Evolutionary conservation across 1,140 invertebrate genomes (phyloP).

Genomic region (Conopomorpha cramerella): DNA sequence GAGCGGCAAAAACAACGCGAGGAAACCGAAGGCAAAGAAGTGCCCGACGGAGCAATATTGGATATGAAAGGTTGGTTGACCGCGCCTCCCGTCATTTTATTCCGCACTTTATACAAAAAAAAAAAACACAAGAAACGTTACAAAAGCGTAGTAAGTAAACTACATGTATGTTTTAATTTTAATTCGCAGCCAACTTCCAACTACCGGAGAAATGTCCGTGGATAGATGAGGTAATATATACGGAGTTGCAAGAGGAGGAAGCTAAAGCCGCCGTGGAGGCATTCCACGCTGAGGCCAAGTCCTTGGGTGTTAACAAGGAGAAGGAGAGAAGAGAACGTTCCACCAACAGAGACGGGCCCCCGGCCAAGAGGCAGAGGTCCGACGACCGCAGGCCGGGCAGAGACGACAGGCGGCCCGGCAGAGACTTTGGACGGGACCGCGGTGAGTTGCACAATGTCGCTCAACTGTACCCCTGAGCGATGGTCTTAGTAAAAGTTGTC

Average conservation of each 20-base stretch:
- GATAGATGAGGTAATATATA: conserved; percentile 74
- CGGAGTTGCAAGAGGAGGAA: conserved; percentile 72
- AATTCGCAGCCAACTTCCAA: conserved; percentile 56
- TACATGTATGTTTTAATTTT: background rate
- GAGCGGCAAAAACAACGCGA: conserved; percentile 75
- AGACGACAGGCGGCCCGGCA: conserved; percentile 11
- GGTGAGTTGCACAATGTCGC: too few species aligned
- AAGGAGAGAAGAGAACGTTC: conserved; percentile 27
- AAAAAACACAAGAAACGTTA: background rate
- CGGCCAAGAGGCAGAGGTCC: conserved; percentile 24
- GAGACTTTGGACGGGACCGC: conserved; percentile 19
- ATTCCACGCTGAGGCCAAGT: conserved; percentile 80
- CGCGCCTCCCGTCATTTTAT: conserved; percentile 4
- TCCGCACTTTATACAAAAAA: background rate
- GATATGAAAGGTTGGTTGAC: conserved; percentile 89
- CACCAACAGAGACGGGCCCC: conserved; percentile 19
- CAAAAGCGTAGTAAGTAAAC: background rate
- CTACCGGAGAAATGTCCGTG: conserved; percentile 61
- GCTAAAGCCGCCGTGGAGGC: conserved; percentile 72
- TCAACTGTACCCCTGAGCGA: too few species aligned
- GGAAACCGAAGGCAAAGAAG: conserved; percentile 86
- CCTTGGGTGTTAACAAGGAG: conserved; percentile 48
- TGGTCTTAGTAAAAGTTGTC: too few species aligned
- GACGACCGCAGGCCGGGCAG: conserved; percentile 11
- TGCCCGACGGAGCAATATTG: conserved; percentile 84